A percentile compares a stretch with the other conserved stretches of the same genome.
Evolutionary conservation across 1,140 invertebrate species (phyloP).

Genomic region (Fopius arisanus): DNA sequence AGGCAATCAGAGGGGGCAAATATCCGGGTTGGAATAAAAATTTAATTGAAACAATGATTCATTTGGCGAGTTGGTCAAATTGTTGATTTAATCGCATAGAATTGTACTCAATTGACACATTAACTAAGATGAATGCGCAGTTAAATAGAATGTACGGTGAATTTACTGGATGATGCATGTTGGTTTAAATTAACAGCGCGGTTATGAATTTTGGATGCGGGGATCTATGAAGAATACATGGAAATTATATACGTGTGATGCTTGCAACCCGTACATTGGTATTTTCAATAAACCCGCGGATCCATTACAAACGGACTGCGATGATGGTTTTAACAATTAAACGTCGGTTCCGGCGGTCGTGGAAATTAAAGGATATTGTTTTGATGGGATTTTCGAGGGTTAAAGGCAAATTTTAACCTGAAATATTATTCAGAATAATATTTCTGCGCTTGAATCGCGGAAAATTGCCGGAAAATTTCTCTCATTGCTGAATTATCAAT

Average conservation of each 20-base stretch:
- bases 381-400: neutral
- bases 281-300: neutral
- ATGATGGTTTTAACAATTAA: conserved; percentile 3
- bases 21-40: neutral
- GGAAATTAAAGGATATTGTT: conserved; percentile 1
- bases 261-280: neutral
- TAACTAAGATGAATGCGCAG: neutral
- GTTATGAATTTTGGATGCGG: neutral
- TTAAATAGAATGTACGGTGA: neutral
- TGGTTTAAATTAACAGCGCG: neutral
- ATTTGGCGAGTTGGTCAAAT: neutral
- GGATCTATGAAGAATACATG: neutral
- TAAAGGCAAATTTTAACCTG: too few species aligned
- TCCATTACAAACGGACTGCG: neutral
- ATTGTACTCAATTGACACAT: neutral
- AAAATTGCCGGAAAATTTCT: too few species aligned
- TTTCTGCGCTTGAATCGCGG: too few species aligned
- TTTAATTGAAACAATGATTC: neutral
- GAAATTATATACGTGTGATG: neutral
- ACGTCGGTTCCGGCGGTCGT: neutral
- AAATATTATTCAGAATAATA: too few species aligned
- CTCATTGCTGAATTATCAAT: too few species aligned
- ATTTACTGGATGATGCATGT: neutral
- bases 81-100: neutral
- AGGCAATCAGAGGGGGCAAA: too few species aligned